Conservation (phyloP, 2,113 vertebrate genomes). For the Ivindomyrus marchei region DNA sequence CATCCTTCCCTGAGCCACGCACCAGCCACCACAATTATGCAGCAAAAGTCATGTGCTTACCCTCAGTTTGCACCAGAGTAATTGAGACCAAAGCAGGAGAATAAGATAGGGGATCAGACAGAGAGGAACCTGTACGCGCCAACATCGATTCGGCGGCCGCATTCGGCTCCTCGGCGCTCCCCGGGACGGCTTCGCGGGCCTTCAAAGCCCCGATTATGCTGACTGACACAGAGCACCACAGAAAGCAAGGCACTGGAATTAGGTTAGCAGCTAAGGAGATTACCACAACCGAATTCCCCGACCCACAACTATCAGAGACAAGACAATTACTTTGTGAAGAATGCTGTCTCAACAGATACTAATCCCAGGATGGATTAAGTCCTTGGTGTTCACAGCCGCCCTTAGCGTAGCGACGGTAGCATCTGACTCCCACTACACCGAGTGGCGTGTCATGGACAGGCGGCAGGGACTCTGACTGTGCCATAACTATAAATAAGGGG, state of each 20-base stretch:
- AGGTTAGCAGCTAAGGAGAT: constrained; percentile 15
- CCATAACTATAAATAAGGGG: neutral
- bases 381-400: neutral
- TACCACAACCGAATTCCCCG: neutral
- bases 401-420: neutral
- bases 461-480: too few relatives aligned
- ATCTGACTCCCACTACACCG: neutral
- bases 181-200: neutral
- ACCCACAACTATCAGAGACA: constrained; percentile 4
- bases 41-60: neutral
- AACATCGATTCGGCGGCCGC: neutral
- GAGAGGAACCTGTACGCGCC: neutral
- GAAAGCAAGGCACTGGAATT: constrained; percentile 6
- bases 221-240: constrained; percentile 9
- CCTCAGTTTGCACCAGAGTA: neutral
- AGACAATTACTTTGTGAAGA: constrained; percentile 10
- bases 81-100: neutral
- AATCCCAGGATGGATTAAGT: neutral
- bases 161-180: neutral
- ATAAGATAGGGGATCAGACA: neutral
- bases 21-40: neutral
- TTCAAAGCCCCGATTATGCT: constrained; percentile 10
- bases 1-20: neutral
- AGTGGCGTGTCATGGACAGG: neutral
- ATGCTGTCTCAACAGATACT: constrained; percentile 12